Evolutionary conservation across 2,888 invertebrate genomes (phyloP).

Genomic region (Flexamia atlantica): DNA sequence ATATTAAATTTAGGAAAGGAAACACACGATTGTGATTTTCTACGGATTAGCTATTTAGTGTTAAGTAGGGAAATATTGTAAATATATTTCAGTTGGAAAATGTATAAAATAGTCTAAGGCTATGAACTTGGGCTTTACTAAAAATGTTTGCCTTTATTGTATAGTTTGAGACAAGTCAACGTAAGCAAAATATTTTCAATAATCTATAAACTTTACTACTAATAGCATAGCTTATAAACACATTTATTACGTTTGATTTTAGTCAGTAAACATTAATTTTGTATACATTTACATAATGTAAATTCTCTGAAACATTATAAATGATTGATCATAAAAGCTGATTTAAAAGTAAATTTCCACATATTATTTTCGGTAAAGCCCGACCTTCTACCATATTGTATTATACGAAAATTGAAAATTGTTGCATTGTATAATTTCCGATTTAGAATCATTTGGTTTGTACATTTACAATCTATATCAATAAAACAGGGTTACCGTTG

Average conservation of each 20-base stretch:
- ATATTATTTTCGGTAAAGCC: conserved; percentile 8
- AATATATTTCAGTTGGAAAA: conserved; percentile 39
- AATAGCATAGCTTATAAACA: too few species aligned
- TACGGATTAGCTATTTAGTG: conserved; percentile 34
- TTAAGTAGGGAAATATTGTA: conserved; percentile 35
- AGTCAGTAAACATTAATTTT: too few species aligned
- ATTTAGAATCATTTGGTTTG: conserved; percentile 3
- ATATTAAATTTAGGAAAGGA: neutral
- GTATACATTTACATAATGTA: too few species aligned
- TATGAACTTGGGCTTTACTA: conserved; percentile 1
- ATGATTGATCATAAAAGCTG: too few species aligned
- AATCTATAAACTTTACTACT: too few species aligned
- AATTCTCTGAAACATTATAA: too few species aligned
- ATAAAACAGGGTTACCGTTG: conserved; percentile 59
- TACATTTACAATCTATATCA: conserved; percentile 58
- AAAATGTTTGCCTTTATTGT: too few species aligned
- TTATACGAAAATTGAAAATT: neutral
- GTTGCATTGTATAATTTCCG: conserved; percentile 17
- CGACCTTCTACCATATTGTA: neutral
- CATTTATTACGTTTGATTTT: too few species aligned
- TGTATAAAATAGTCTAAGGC: neutral
- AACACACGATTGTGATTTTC: conserved; percentile 49
- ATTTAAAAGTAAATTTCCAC: too few species aligned
- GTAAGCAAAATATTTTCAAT: too few species aligned
- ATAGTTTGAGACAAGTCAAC: too few species aligned